Evolutionary conservation across 2,888 invertebrate species (phyloP).

Genomic region (Choristoneura rosaceana): DNA sequence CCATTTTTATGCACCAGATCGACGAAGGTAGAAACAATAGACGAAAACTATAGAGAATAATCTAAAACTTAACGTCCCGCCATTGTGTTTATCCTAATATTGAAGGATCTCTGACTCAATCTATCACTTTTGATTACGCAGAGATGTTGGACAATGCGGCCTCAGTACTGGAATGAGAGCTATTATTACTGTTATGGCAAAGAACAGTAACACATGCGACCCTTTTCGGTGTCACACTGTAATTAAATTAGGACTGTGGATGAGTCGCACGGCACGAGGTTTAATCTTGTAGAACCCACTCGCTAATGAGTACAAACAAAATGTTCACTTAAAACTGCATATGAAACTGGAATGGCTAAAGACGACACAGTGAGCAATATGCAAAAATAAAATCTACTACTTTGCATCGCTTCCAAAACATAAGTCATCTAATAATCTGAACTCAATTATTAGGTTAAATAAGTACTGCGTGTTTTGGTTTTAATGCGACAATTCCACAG

Average conservation of each 20-base stretch:
- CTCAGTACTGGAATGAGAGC: neutral
- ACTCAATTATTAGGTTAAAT: neutral
- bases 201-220: neutral
- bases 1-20: no score
- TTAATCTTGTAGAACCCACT: no score
- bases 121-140: no score
- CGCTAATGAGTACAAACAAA: no score
- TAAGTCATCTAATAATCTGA: neutral
- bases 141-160: no score
- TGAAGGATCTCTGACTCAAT: no score
- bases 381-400: neutral
- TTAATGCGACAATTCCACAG: constrained; percentile 3
- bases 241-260: neutral
- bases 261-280: neutral
- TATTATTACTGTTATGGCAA: neutral
- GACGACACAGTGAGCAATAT: neutral
- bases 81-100: no score
- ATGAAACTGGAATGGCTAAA: neutral
- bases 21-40: no score
- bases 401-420: neutral
- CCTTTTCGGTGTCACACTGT: neutral
- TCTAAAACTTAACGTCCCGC: no score
- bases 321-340: no score
- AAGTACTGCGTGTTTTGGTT: neutral
- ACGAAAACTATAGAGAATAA: no score